A percentile compares a stretch with the other conserved stretches of the same genome.
phyloP scores from a whole-genome alignment of 2,888 invertebrate species.

The Diarsia mendica region DNA sequence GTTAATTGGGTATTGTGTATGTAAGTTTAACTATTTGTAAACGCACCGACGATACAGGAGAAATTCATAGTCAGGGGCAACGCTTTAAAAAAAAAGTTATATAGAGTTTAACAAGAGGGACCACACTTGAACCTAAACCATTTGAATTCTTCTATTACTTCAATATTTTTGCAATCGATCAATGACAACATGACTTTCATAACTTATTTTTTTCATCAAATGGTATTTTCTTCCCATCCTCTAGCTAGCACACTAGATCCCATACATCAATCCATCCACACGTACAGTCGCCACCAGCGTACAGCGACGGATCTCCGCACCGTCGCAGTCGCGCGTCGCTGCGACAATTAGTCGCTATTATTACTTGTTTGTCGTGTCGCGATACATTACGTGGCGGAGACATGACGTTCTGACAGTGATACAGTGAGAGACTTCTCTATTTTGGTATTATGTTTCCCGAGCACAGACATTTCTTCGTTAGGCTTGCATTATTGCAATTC shows the following conservation, averaged over 20 bases:
- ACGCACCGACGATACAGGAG: too few species aligned
- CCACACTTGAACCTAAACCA: not conserved
- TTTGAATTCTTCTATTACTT: not conserved
- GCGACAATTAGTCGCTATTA: slow-evolving; percentile 76
- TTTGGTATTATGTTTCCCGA: not conserved
- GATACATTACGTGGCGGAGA: slow-evolving; percentile 70
- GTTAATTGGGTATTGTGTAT: too few species aligned
- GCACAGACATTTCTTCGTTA: not conserved
- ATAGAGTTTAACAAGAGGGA: not conserved
- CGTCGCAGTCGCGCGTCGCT: slow-evolving; percentile 63
- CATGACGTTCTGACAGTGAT: slow-evolving; percentile 54
- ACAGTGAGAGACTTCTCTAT: slow-evolving; percentile 50
- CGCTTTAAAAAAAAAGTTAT: too few species aligned
- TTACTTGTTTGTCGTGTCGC: slow-evolving; percentile 75
- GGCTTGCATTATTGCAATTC: not conserved
- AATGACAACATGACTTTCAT: not conserved
- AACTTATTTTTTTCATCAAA: not conserved
- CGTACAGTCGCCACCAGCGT: slow-evolving; percentile 43
- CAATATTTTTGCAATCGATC: not conserved
- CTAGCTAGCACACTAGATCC: not conserved
- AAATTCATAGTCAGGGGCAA: too few species aligned
- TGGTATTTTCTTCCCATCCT: not conserved
- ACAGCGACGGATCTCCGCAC: slow-evolving; percentile 38
- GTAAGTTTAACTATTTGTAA: too few species aligned
- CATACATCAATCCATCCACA: slow-evolving; percentile 59